Percentiles rank a stretch among this genome's conserved stretches.
phyloP scores from a whole-genome alignment of 2,113 vertebrate genomes.

The Bubo blakistoni region DNA sequence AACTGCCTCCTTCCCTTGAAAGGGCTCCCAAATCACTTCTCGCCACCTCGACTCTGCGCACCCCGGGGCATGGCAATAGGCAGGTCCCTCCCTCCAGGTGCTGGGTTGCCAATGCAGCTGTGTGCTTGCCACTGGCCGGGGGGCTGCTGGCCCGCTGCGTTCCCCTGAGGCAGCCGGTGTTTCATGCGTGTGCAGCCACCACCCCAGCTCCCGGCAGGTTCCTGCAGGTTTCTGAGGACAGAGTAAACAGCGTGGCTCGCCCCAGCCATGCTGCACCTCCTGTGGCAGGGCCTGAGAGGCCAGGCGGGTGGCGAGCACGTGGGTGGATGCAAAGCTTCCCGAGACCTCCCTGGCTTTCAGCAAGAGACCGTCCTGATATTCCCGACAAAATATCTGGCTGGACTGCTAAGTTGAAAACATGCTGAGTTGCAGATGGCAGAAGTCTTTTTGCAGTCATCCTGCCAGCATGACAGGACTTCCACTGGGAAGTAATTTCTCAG shows the following conservation, averaged over 20 bases:
- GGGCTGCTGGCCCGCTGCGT: rapidly evolving
- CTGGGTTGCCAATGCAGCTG: neutral
- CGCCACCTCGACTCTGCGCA: neutral
- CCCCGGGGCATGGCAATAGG: neutral
- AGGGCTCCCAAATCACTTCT: neutral
- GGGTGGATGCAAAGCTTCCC: neutral
- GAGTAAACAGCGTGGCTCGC: neutral
- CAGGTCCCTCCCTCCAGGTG: neutral
- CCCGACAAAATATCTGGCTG: neutral
- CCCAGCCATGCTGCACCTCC: rapidly evolving
- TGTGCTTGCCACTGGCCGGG: neutral
- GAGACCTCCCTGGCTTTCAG: neutral
- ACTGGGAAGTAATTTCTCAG: neutral
- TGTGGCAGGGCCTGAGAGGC: neutral
- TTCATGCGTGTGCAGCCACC: neutral
- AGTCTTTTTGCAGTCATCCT: neutral
- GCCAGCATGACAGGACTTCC: neutral
- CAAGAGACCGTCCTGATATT: neutral
- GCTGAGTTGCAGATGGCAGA: constrained; percentile 14
- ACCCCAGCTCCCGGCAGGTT: neutral
- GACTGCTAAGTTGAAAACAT: neutral
- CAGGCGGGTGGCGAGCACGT: rapidly evolving
- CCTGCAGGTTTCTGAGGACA: neutral
- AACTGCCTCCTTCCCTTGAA: neutral
- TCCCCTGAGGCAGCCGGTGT: rapidly evolving